These are phyloP conservation scores for Apis dorsata DNA, from an alignment of 1,140 invertebrate species.

Conservation along the genomic window DNA sequence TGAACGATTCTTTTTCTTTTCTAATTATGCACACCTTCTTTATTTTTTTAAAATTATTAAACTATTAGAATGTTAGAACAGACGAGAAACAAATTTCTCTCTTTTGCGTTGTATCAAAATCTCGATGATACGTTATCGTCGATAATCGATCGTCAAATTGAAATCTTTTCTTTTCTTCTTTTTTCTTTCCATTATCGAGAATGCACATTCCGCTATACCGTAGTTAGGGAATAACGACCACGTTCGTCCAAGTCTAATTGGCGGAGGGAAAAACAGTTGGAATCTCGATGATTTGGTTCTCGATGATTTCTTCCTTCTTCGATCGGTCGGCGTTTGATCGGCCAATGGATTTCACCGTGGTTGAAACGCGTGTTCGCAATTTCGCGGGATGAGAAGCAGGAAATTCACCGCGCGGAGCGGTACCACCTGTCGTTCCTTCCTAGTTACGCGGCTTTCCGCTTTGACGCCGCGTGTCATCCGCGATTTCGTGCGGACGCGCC, in stretches of 20 bases:
- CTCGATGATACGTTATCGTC: no score
- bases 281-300: no score
- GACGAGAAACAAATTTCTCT: no score
- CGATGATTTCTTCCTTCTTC: not conserved
- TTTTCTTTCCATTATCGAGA: not conserved
- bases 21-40: no score
- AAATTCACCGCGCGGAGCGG: conserved; percentile 23
- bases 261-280: no score
- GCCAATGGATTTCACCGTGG: conserved; percentile 47
- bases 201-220: no score
- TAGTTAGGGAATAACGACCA: no score
- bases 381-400: conserved; percentile 63
- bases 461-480: conserved; percentile 73
- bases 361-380: conserved; percentile 46
- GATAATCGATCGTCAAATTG: not conserved
- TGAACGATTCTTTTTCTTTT: no score
- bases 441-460: conserved; percentile 68
- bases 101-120: no score
- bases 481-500: conserved; percentile 65
- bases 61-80: no score
- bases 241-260: no score
- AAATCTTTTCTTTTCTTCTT: not conserved
- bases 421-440: conserved; percentile 55
- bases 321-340: conserved; percentile 8
- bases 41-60: no score